A percentile compares a stretch with the other conserved stretches of the same genome.
These are phyloP conservation scores for Xestoiulus laeticollis DNA, from an alignment of 2,888 invertebrate genomes.

Conservation along the genomic window DNA sequence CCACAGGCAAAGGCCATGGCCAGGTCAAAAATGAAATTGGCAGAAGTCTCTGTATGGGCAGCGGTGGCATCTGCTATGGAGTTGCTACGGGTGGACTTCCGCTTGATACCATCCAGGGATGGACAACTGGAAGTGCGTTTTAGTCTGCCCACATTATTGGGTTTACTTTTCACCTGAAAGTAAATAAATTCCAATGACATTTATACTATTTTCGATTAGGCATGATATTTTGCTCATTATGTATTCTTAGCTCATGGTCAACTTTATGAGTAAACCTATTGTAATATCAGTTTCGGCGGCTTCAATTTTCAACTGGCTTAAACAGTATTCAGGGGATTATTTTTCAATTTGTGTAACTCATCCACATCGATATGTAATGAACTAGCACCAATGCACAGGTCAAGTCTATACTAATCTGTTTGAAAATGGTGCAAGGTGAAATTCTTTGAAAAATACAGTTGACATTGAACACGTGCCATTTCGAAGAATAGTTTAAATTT, in stretches of 20 bases:
- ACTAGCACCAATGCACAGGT: not conserved
- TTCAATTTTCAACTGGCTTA: not conserved
- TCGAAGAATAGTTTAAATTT: conserved; percentile 5
- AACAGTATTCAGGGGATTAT: not conserved
- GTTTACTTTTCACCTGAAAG: conserved; percentile 37
- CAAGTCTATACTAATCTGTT: not conserved
- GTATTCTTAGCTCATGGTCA: not conserved
- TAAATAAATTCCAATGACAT: no score
- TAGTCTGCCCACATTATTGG: not conserved
- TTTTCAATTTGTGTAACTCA: not conserved
- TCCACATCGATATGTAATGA: not conserved
- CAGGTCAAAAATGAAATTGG: conserved; percentile 54
- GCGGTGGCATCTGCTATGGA: not conserved
- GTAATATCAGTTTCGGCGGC: not conserved
- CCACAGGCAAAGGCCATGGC: conserved; percentile 56
- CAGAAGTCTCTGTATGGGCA: conserved; percentile 49
- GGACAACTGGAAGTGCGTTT: conserved; percentile 52
- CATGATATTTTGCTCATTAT: no score
- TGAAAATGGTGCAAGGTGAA: not conserved
- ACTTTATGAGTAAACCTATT: not conserved
- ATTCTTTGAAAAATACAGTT: not conserved
- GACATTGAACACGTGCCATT: not conserved
- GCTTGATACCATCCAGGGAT: conserved; percentile 36
- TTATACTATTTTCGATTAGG: no score
- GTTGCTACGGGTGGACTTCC: conserved; percentile 5